Evolutionary conservation across 2,113 vertebrate species (phyloP).

Genomic region (Daboia siamensis): DNA sequence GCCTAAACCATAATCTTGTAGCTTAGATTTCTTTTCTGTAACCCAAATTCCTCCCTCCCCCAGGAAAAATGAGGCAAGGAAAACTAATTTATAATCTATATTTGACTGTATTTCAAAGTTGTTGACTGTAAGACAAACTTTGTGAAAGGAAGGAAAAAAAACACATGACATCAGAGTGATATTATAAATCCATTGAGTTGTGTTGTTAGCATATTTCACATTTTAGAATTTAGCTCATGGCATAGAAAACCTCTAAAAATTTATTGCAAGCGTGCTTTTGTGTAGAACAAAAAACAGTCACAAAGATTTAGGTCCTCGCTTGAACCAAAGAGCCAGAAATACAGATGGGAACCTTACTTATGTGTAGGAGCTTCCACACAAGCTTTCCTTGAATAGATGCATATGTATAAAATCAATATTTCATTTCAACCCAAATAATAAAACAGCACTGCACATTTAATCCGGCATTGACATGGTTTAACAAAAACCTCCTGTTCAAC

Average conservation of each 20-base stretch:
- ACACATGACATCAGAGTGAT: slow-evolving; percentile 62
- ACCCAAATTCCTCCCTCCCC: neutral
- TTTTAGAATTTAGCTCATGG: slow-evolving; percentile 59
- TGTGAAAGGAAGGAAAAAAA: slow-evolving; percentile 58
- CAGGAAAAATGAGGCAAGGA: slow-evolving; percentile 16
- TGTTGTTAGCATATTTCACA: slow-evolving; percentile 59
- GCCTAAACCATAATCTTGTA: neutral
- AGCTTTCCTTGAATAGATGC: slow-evolving; percentile 48
- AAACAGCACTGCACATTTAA: slow-evolving; percentile 29
- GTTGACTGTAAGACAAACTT: slow-evolving; percentile 62
- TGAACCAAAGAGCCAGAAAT: slow-evolving; percentile 42
- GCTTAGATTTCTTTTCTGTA: neutral
- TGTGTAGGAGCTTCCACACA: neutral
- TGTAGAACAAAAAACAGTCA: slow-evolving; percentile 61
- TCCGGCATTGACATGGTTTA: slow-evolving; percentile 32
- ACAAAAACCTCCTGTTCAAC: slow-evolving; percentile 12
- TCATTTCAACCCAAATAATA: neutral
- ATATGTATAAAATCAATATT: slow-evolving; percentile 53
- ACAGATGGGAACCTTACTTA: slow-evolving; percentile 35
- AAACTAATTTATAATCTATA: slow-evolving; percentile 23
- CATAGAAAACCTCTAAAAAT: slow-evolving; percentile 64
- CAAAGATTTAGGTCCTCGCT: slow-evolving; percentile 53
- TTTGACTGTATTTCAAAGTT: slow-evolving; percentile 66
- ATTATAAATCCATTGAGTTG: slow-evolving; percentile 59
- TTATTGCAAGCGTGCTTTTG: slow-evolving; percentile 62